Evolutionary conservation across 2,888 invertebrate species (phyloP), one percentile per base, ranked within the genome.

Genomic region (Leptopilina drosophilae): DNA sequence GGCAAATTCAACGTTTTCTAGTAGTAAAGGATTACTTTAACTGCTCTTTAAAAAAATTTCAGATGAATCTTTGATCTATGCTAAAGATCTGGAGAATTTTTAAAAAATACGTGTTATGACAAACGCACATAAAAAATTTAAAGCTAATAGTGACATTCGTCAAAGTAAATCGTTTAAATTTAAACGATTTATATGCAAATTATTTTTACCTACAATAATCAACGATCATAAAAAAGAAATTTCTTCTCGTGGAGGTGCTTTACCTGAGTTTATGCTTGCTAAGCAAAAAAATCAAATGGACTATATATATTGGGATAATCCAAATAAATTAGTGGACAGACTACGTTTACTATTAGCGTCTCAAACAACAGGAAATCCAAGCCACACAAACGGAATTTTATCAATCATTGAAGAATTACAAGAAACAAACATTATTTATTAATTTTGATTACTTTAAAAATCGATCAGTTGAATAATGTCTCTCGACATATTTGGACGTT

Each of bases 261-360:
- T 59, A 59, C 59, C 59, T 15, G 3, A 59, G 15, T 15, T 15
- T 7, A 59, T 59, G 40, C 49, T 77, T 12, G 53, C 20, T 20
- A 67, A 59, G 66, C 79, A 59, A 15, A 59, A 15, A 15, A 59
- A n/a, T 59, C 59, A 59, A 59, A 15, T 59, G 1, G 20, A 59
- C 59, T 15, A 33, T 33, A 33, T 33, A 33, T 33, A 33, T 33
- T 33, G 33, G 33, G 33, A 33, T 33, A 5, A 33, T 59, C 59
- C 59, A n/a, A 59, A 59, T 59, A 20, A 84, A 76, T 59, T 84
- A 12, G 77, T 81, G 2, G 46, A 67, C 67, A 20, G 77, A 64
- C 7, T 26, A 77, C 69, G 59, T 59, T 59, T 59, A 59, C 59
- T 59, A 15, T 59, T 59, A 59, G 59, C 59, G 15, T 59, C 59